Evolutionary conservation across 2,113 vertebrate species (phyloP).

Genomic region (Dunckerocampus dactyliophorus): DNA sequence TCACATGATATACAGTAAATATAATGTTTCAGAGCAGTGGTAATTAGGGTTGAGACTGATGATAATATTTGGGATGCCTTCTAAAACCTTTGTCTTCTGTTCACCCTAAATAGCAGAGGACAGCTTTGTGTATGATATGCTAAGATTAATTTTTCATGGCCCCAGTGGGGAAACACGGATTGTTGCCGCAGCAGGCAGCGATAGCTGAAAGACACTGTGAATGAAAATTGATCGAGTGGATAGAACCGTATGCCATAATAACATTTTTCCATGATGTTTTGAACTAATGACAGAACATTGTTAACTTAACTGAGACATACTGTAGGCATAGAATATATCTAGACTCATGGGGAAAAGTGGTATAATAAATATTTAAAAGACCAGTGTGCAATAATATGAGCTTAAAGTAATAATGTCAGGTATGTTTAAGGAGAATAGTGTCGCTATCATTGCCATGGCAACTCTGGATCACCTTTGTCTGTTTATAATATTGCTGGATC

Average conservation of each 20-base stretch:
- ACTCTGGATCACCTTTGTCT: not conserved
- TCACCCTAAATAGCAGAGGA: slow-evolving; percentile 44
- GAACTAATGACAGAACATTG: not conserved
- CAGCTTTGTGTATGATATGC: slow-evolving; percentile 48
- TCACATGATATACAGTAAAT: slow-evolving; percentile 52
- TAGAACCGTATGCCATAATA: slow-evolving; percentile 6
- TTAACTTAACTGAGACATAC: not conserved
- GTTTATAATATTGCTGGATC: not conserved
- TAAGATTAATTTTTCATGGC: slow-evolving; percentile 61
- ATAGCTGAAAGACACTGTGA: slow-evolving; percentile 13
- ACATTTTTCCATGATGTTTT: slow-evolving; percentile 4
- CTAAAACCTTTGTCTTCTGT: slow-evolving; percentile 40
- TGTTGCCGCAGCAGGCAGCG: slow-evolving; percentile 26
- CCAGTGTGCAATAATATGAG: not conserved
- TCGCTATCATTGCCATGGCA: not conserved
- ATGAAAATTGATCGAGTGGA: slow-evolving; percentile 10
- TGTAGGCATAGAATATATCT: not conserved
- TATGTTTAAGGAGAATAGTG: not conserved
- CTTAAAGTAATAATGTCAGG: not conserved
- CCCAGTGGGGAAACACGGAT: slow-evolving; percentile 25
- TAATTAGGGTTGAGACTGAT: slow-evolving; percentile 48
- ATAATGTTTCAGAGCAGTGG: slow-evolving; percentile 48
- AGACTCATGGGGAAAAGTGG: not conserved
- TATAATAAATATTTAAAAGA: not conserved
- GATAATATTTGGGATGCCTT: slow-evolving; percentile 36